Evolutionary conservation across 1,140 invertebrate genomes (phyloP).

Genomic region (Pantala flavescens): DNA sequence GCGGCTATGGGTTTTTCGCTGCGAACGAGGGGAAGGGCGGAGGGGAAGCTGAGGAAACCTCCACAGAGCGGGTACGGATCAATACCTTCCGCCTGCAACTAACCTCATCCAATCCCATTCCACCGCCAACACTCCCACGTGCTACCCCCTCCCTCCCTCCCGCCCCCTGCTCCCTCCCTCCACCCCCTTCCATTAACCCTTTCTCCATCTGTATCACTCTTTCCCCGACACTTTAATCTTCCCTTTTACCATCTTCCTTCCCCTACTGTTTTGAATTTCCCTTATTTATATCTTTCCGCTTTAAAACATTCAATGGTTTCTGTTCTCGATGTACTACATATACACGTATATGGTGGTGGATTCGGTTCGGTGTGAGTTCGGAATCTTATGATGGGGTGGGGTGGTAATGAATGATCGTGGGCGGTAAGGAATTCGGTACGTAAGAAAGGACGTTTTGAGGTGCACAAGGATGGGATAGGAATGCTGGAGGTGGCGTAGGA

Average conservation of each 20-base stretch:
- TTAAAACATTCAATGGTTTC: too few species aligned
- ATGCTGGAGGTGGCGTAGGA: too few species aligned
- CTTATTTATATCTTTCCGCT: too few species aligned
- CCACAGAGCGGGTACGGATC: not conserved
- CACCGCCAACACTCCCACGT: not conserved
- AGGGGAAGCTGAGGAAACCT: not conserved
- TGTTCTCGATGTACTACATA: too few species aligned
- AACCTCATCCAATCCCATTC: not conserved
- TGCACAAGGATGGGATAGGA: too few species aligned
- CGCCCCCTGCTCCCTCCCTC: not conserved
- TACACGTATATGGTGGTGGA: too few species aligned
- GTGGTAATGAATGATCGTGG: too few species aligned
- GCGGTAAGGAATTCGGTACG: too few species aligned
- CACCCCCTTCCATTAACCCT: not conserved
- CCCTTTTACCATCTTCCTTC: not conserved
- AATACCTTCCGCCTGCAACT: not conserved
- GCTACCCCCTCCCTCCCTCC: not conserved
- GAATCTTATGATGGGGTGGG: too few species aligned
- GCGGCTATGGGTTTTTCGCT: not conserved
- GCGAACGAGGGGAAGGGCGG: not conserved
- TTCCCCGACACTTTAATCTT: not conserved
- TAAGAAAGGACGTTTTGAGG: too few species aligned
- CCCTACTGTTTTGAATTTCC: not conserved
- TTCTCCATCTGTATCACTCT: not conserved
- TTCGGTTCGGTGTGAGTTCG: too few species aligned